These are phyloP conservation scores for Podiceps cristatus DNA, from an alignment of 2,113 vertebrate genomes.

Conservation along the genomic window DNA sequence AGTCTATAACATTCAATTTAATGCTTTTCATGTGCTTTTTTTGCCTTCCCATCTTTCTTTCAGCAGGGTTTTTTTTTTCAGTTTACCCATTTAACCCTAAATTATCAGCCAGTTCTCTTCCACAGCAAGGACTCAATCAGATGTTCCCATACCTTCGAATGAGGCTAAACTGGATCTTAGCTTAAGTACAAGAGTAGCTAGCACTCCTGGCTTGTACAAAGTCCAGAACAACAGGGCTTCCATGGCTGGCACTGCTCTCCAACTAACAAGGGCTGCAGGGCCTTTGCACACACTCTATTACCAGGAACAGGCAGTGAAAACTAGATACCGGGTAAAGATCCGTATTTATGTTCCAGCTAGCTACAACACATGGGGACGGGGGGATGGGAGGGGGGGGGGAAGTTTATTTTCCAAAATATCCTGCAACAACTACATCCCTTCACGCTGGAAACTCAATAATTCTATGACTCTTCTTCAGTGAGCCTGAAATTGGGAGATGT, in stretches of 20 bases:
- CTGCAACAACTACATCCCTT: neutral
- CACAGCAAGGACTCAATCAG: neutral
- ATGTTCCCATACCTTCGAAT: neutral
- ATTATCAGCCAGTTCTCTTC: neutral
- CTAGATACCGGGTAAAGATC: neutral
- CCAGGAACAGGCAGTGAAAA: neutral
- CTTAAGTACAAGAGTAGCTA: neutral
- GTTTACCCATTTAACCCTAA: neutral
- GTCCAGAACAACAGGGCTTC: neutral
- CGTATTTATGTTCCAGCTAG: fast-evolving
- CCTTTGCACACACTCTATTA: neutral
- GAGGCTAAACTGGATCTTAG: neutral
- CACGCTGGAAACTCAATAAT: neutral
- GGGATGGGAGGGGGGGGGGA: too few relatives aligned
- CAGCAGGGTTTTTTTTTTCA: neutral
- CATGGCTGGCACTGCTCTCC: neutral
- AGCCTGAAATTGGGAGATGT: neutral
- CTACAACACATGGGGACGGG: neutral
- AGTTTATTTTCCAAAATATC: neutral
- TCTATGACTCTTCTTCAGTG: neutral
- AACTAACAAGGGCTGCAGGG: neutral
- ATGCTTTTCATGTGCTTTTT: neutral
- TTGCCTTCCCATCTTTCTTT: neutral
- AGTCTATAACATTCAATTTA: neutral
- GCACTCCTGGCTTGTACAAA: neutral